Evolutionary conservation across 2,113 vertebrate genomes (phyloP), one percentile per base, ranked within the genome.

Genomic region (Haemorhous mexicanus): DNA sequence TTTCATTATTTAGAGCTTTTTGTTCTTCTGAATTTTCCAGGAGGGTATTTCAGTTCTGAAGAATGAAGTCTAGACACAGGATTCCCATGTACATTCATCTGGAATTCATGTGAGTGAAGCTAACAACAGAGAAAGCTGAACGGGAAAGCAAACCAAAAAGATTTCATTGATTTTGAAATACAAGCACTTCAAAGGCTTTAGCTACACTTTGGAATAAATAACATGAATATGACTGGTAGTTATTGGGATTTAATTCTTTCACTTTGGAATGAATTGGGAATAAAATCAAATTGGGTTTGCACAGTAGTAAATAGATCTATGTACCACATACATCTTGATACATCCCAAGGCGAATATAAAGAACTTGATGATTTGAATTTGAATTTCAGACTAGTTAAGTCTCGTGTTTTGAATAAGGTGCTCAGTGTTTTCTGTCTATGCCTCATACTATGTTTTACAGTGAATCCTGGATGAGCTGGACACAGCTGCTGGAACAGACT

Each of bases 1-100:
- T 69, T 93, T 95, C 67, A 92, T 93, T 92, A 93, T 89, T 92
- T 87, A 94, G 83, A 84, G 63, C 28, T 89, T 84, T 89, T 78
- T 47, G 66, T 87, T 89, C 44, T 85, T 63, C 63, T 80, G 33
- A 47, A 52, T 83, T 95, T 93, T 93, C 50, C 59, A 88, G 74
- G 70, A 90, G 55, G 55, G 28, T 41, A 79, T 70, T 93, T 91
- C 50, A 69, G 22, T 61, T 95, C 43, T 69, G 37, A 66, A 90
- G 30, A 62, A 14, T 68, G 79, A 92, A 73, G 30, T 32, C 53
- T 59, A 88, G 30, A 43, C 27, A 85, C 75, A 85, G 55, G 46
- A 90, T 72, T 84, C 68, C 63, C 55, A 59, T 6, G 16, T 74
- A 96, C 27, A 21, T 80, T 91, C 30, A 77, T 80, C 16, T 94